Conservation (phyloP, 2,113 vertebrate genomes). For the Eubucco bourcierii region DNA sequence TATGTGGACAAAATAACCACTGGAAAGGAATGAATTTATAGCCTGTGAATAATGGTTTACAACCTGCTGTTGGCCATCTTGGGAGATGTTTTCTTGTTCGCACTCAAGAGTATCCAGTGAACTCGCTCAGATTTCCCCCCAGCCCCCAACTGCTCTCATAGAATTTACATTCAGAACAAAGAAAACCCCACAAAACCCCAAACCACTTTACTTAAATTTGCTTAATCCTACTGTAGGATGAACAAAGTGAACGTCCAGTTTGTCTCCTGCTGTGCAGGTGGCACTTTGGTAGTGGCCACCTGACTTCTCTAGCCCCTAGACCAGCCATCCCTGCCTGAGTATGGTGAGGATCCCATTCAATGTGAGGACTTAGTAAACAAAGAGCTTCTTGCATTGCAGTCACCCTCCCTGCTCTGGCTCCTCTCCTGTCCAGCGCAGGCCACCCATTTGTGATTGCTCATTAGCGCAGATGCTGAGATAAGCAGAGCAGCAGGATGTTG, state of each 20-base stretch:
- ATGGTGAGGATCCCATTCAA: background rate
- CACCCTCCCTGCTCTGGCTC: background rate
- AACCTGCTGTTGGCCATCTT: background rate
- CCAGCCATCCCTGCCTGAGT: background rate
- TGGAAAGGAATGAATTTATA: conserved; percentile 1
- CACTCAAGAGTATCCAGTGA: background rate
- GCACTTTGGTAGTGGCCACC: background rate
- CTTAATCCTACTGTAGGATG: background rate
- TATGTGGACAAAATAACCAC: background rate
- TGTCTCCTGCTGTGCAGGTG: background rate
- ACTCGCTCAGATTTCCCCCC: background rate
- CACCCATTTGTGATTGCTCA: conserved; percentile 33
- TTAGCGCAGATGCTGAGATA: background rate
- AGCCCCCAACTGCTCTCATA: background rate
- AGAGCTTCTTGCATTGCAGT: background rate
- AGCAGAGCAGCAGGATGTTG: conserved; percentile 44
- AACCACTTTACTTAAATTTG: background rate
- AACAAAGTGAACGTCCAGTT: background rate
- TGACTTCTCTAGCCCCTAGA: background rate
- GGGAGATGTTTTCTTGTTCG: background rate
- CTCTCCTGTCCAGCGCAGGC: conserved; percentile 5
- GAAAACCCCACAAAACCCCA: too few relatives aligned
- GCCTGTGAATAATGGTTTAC: background rate
- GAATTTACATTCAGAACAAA: background rate
- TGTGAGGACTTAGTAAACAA: background rate